Conservation (phyloP, 92 coral and sea anemone genomes). For the Paramuricea clavata region DNA sequence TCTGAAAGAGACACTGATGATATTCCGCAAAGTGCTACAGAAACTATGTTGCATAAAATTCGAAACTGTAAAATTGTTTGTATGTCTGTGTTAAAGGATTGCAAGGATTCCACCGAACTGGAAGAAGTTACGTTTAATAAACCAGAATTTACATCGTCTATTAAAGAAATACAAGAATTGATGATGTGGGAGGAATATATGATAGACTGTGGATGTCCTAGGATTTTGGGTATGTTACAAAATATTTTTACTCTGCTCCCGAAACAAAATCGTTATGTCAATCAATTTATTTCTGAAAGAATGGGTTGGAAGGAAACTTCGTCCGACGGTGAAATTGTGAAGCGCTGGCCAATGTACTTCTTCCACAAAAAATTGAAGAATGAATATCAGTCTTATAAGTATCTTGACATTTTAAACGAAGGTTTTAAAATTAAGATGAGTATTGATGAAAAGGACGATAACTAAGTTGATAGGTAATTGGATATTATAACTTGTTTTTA, state of each 20-base stretch:
- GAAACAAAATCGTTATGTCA: not conserved
- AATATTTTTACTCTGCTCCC: not conserved
- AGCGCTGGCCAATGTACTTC: not conserved
- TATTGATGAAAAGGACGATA: not conserved
- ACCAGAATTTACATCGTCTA: not conserved
- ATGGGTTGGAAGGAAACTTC: not conserved
- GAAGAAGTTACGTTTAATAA: not conserved
- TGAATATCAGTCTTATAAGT: not conserved
- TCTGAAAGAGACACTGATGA: not conserved
- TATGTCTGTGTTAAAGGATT: not conserved
- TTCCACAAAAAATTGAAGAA: not conserved
- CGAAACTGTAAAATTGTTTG: not conserved
- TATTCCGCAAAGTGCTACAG: not conserved
- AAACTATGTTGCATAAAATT: not conserved
- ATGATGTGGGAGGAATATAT: not conserved
- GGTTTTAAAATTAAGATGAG: constrained; percentile 15
- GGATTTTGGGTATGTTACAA: not conserved
- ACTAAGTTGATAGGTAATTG: not conserved
- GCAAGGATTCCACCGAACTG: not conserved
- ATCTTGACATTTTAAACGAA: not conserved
- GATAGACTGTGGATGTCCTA: constrained; percentile 1
- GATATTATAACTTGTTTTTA: too few relatives aligned
- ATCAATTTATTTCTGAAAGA: not conserved
- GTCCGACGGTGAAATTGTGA: not conserved
- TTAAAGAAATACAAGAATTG: not conserved